Conservation (phyloP, 2,797 vertebrate genomes). For the Crenuchus spilurus region DNA sequence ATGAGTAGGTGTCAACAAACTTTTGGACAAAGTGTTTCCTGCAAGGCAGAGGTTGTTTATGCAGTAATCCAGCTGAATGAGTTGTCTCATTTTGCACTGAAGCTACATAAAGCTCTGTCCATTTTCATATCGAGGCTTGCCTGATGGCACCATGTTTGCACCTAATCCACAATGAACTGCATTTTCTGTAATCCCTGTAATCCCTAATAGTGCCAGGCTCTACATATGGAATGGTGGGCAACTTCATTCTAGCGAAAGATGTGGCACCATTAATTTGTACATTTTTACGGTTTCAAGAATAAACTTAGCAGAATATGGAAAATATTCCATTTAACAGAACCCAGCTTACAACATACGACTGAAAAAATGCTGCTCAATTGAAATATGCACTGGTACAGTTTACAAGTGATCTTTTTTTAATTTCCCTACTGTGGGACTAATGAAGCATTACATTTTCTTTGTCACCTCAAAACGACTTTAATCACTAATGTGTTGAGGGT, state of each 20-base stretch:
- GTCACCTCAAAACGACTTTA: too few species aligned
- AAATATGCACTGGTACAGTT: too few species aligned
- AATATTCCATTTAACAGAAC: not conserved
- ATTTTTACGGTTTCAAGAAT: not conserved
- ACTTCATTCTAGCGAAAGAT: not conserved
- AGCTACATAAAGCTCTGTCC: not conserved
- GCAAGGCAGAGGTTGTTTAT: not conserved
- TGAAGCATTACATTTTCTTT: too few species aligned
- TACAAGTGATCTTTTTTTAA: too few species aligned
- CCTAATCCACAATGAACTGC: not conserved
- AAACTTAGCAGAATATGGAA: not conserved
- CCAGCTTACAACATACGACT: not conserved
- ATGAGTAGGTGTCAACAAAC: too few species aligned
- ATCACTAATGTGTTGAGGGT: too few species aligned
- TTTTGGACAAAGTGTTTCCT: too few species aligned
- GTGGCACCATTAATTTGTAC: not conserved
- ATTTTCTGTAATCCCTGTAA: not conserved
- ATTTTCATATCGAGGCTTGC: not conserved
- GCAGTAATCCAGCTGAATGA: not conserved
- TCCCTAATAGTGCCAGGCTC: not conserved
- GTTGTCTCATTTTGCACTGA: not conserved
- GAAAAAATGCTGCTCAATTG: too few species aligned
- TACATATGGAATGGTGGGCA: not conserved
- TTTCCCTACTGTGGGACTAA: too few species aligned
- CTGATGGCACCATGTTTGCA: not conserved